These are phyloP conservation scores for Nyctalus aviator DNA, from an alignment of 2,797 vertebrate species.

Conservation along the genomic window DNA sequence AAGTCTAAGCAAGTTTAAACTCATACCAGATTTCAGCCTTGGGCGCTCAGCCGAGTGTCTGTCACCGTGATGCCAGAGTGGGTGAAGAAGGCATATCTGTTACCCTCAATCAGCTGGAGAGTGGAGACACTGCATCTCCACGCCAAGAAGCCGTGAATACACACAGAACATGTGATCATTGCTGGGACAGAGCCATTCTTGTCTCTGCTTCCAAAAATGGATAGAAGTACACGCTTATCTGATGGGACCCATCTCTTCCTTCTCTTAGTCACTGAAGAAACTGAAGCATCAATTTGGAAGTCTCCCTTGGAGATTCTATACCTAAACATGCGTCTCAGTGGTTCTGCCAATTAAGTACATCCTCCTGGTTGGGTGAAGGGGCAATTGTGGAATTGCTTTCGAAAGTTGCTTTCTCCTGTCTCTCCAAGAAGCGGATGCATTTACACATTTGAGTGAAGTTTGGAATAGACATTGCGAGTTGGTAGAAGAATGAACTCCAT, in stretches of 20 bases:
- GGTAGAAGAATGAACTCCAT: neutral
- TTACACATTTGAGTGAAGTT: neutral
- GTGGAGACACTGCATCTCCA: neutral
- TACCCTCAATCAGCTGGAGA: slow-evolving; percentile 35
- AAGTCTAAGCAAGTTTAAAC: slow-evolving; percentile 71
- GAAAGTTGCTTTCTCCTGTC: neutral
- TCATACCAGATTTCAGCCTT: slow-evolving; percentile 66
- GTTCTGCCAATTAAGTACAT: neutral
- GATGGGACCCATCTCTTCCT: neutral
- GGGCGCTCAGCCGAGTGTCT: slow-evolving; percentile 10
- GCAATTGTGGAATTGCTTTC: neutral
- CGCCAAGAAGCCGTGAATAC: slow-evolving; percentile 13
- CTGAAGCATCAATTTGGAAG: neutral
- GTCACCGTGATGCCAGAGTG: slow-evolving; percentile 41
- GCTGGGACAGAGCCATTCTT: slow-evolving; percentile 5
- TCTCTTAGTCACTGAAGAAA: neutral
- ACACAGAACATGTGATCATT: slow-evolving; percentile 11
- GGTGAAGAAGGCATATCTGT: slow-evolving; percentile 42
- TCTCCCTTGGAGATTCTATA: neutral
- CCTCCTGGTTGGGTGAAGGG: neutral
- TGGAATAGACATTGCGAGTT: neutral
- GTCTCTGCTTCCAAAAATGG: slow-evolving; percentile 18
- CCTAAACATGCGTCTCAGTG: neutral
- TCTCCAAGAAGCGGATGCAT: neutral
- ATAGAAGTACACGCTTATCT: neutral